Evolutionary conservation across 2,113 vertebrate species (phyloP), one percentile per base, ranked within the genome.

Genomic region (Indri indri): DNA sequence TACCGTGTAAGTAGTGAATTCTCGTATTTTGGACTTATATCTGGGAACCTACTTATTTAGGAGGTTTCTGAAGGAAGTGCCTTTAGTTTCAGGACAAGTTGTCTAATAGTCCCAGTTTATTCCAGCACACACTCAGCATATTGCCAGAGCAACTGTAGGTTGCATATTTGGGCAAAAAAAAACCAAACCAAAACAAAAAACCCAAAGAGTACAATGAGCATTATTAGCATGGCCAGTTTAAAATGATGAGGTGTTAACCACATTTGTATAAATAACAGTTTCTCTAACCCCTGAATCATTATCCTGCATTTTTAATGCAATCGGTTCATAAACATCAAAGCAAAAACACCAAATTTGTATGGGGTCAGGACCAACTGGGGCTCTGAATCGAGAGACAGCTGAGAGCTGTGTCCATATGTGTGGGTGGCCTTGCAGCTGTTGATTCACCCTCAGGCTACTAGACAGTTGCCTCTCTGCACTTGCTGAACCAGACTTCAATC

Each of bases 381-480:
- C 95, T 68, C 22, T 9, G 83, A 82, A n/a, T 3, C 11, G 71
- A 85, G 88, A 89, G 94, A 96, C 96, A 98, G 97, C 97, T 97
- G 97, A 94, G 97, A 37, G 63, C 93, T 12, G 40, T 18, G 92
- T 95, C 95, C 73, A 13, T 34, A 10, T 9, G 47, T 2, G 82
- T 98, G 96, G 96, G 96, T 96, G 97, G 97, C 95, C 96, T 42
- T 23, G 82, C 97, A 98, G 97, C 97, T 98, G 97, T 90, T 79
- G 73, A 76, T 68, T 68, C 65, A 65, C 92, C 96, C 76, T 50
- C 47, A 6, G 95, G 91, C 95, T 73, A 13, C 93, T 74, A 61
- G 94, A 94, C 97, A 97, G 96, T 97, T 92, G 96, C 88, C 59
- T 95, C 93, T 90, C 30, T n/a, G 52, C 61, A 5, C 45, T 88